Conservation (phyloP, 1,140 invertebrate species). For the Lepidurus packardi region DNA sequence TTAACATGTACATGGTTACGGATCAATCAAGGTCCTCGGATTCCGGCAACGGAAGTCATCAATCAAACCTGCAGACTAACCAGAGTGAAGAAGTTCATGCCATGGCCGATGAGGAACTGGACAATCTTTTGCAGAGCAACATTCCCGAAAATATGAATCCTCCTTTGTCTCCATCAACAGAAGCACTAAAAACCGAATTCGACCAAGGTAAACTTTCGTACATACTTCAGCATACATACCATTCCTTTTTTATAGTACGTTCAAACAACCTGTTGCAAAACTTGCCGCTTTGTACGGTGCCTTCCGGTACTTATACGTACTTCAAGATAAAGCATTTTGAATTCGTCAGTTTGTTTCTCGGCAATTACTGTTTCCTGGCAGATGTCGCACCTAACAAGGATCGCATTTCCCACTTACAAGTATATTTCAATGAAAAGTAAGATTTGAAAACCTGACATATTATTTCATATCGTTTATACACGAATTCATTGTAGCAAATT, state of each 20-base stretch:
- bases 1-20: background rate
- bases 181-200: background rate
- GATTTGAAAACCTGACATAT: background rate
- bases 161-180: background rate
- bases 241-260: background rate
- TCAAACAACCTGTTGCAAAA: background rate
- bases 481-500: background rate
- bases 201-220: background rate
- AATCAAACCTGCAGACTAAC: background rate
- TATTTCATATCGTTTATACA: background rate
- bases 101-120: background rate
- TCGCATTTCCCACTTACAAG: background rate
- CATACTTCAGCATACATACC: background rate
- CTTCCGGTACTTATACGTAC: background rate
- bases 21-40: background rate
- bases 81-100: background rate
- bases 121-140: background rate
- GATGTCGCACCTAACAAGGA: background rate
- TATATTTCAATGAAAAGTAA: background rate
- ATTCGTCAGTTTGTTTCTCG: conserved; percentile 1
- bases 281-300: background rate
- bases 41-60: background rate
- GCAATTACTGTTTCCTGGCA: background rate
- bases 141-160: background rate
- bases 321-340: background rate